Base-by-base conservation (phyloP, 2,888 invertebrate species). In the Thymelicus acteon region DNA sequence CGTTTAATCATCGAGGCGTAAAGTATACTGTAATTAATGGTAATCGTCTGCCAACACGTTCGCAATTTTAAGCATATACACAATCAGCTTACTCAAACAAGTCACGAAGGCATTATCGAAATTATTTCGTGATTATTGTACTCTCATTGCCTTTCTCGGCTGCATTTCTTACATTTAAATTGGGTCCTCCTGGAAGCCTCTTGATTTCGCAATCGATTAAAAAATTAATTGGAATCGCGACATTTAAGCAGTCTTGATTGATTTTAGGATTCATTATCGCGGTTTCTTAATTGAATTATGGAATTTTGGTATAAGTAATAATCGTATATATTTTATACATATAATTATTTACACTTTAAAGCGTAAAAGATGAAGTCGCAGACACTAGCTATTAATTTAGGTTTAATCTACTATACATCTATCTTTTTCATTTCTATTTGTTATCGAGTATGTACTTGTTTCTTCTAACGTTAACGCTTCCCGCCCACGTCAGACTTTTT, bases 91-190 rank as follows among this genome's bases (percentile, higher is more conserved):
- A 69, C 15, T 40, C 54, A 58, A 60, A 70, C 68, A 48, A 68
- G 62, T 63, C 58, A 37, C 40, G 60, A 52, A 58, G 49, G 52
- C 65, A 60, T 54, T 60, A 71, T 60, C 60, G 31, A 65, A 65
- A 65, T 65, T 65, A 60, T 71, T 65, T 65, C 57, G 60, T 65
- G 64, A 70, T 70, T 60, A 70, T 64, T n/a, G 49, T 64, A 64
- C 60, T 49, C 60, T 60, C 19, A 60, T 52, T 52, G 71, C 71
- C 65, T 60, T 69, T 44, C 64, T 13, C 48, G 60, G 47, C 52
- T 54, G 60, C 65, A 60, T 71, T 64, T 63, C 65, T 71, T 65
- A n/a, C 65, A 54, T 60, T 71, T 71, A 60, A 71, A 65, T 71
- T 60, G 60, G 54, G 13, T 52, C 64, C 65, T 71, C 71, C 52